Evolutionary conservation across 2,797 vertebrate species (phyloP), one percentile per base, ranked within the genome.

Genomic region (Amblyraja radiata): DNA sequence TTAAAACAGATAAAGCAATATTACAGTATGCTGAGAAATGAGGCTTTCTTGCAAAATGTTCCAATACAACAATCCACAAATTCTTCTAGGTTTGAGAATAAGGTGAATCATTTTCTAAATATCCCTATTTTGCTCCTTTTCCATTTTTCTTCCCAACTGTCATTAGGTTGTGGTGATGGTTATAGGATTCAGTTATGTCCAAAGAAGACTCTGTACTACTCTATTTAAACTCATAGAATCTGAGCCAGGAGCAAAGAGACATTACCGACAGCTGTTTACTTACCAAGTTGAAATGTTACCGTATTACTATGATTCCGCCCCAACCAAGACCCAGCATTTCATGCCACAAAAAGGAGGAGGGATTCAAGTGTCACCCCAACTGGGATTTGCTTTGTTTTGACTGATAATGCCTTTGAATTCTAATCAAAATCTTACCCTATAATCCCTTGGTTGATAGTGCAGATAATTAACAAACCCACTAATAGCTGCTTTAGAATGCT

Each of bases 381-480:
- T 88, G 84, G 63, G 14, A 36, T 88, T 68, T 88, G 65, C 32
- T 16, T 88, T 18, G 1, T 32, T n/a, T 18, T 88, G 84, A 32
- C 14, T 88, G 84, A 32, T 88, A 65, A 68, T 18, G 61, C 21
- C 28, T 36, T n/a, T 32, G 63, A 68, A 21, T 68, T 63, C 84
- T 21, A 88, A 68, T 88, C 84, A 36, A 65, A 68, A 88, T 36
- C 14, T 68, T 88, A 65, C 16, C n/a, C 68, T n/a, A 9, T 46
- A 86, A 21, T 88, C 68, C 18, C 84, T 68, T 88, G 84, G 61
- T 7, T 10, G 63, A 4, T 88, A n/a, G 16, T n/a, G 28, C 58
- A 68, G 63, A 36, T 88, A 88, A 88, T 88, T 88, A 88, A 68
- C 61, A 68, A 88, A 68, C 7, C 16, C 9, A 88, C 61, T 88